Base-by-base conservation (phyloP, 1,140 invertebrate genomes). In the Ostrea edulis region DNA sequence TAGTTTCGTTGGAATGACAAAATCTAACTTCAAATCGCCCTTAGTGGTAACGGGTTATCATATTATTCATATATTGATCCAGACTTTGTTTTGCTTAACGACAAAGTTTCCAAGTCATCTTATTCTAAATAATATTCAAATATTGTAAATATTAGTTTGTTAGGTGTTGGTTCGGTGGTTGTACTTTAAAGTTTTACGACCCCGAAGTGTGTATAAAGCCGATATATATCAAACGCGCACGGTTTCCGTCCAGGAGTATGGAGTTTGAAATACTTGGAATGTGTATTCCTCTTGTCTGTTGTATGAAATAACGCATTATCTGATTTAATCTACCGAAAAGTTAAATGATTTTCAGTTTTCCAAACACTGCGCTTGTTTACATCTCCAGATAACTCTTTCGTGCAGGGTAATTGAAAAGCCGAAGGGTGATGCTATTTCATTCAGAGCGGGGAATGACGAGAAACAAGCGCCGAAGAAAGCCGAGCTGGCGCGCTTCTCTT, bases 261-360 rank as follows among this genome's bases (percentile, higher is more conserved):
- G 68, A 29, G 14, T 77, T 35, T 77, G 22, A 35, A 77, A 77
- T 29, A 20, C 55, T 77, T 77, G 25, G 65, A 71, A 71, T 29
- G 25, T 71, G 68, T 29, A 35, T 71, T 71, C 68, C 68, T 77
- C 68, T 35, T 77, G 68, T 35, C 68, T 77, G 11, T 35, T 1
- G 29, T 35, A 35, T 77, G 68, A 35, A 77, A 77, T 77, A 25
- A 77, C 25, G 68, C 68, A 77, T 77, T 77, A 77, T 77, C 68
- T 77, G 35, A 77, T 77, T 77, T 35, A 77, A 77, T 77, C 68
- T 77, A 77, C 68, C 68, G 68, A 77, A 77, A 77, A 77, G 68
- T 77, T 77, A 25, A 77, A 77, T 25, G 68, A 77, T 77, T 62
- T 77, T 77, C 68, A 77, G 68, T 77, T 77, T 77, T 77, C 68